Evolutionary conservation across 2,888 invertebrate genomes (phyloP).

Genomic region (Acleris laterana): DNA sequence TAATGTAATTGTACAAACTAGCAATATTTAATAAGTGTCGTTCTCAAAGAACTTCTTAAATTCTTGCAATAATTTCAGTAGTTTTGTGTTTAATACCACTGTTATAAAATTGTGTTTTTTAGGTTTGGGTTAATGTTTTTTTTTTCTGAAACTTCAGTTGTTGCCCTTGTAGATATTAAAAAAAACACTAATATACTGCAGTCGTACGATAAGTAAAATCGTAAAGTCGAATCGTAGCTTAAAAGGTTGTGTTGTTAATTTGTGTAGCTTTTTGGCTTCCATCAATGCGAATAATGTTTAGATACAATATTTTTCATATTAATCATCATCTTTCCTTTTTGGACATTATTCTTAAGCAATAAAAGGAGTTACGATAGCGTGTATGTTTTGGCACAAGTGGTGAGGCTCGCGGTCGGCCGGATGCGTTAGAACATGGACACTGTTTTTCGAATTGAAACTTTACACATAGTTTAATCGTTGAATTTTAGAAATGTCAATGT

Average conservation of each 20-base stretch:
- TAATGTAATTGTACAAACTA: too few relatives aligned
- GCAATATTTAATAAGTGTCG: too few relatives aligned
- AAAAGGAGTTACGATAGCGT: background rate
- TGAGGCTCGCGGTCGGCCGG: background rate
- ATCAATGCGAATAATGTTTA: slow-evolving; percentile 10
- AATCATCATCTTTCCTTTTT: background rate
- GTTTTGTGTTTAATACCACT: too few relatives aligned
- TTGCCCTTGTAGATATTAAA: background rate
- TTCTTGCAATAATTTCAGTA: too few relatives aligned
- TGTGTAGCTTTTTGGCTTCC: slow-evolving; percentile 9
- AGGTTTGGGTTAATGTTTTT: too few relatives aligned
- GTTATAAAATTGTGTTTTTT: too few relatives aligned
- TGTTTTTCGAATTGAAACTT: slow-evolving; percentile 12
- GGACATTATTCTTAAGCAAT: background rate
- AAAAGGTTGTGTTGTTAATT: slow-evolving; percentile 15
- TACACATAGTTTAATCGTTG: slow-evolving; percentile 28
- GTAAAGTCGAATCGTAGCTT: slow-evolving; percentile 17
- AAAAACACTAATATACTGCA: too few relatives aligned
- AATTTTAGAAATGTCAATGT: slow-evolving; percentile 28
- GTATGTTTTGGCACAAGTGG: background rate
- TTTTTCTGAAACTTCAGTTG: too few relatives aligned
- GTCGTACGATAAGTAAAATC: background rate
- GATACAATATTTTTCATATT: slow-evolving; percentile 9
- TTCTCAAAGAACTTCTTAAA: too few relatives aligned
- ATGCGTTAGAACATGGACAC: background rate